Evolutionary conservation across 1,140 invertebrate species (phyloP).

Genomic region (Apolygus lucorum): DNA sequence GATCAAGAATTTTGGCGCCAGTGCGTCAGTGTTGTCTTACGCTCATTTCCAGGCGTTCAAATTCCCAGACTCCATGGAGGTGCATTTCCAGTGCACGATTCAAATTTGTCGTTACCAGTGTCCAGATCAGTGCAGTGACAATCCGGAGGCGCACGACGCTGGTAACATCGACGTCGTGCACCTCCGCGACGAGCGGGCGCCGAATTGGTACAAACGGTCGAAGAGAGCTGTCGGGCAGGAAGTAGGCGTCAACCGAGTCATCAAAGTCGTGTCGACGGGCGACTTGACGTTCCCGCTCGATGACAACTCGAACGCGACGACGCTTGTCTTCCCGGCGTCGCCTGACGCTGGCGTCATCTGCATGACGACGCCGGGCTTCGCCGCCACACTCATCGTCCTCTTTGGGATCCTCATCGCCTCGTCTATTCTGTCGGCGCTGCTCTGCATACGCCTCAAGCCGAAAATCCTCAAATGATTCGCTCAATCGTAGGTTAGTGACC

Average conservation of each 20-base stretch:
- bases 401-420: constrained; percentile 70
- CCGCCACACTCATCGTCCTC: constrained; percentile 70
- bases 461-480: constrained; percentile 37
- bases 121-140: constrained; percentile 77
- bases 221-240: constrained; percentile 64
- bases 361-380: constrained; percentile 85
- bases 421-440: constrained; percentile 70
- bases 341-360: constrained; percentile 62
- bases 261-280: constrained; percentile 86
- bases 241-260: constrained; percentile 79
- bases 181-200: constrained; percentile 56
- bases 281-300: constrained; percentile 87
- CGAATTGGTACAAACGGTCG: constrained; percentile 41
- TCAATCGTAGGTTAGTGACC: no score
- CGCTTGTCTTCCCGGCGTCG: constrained; percentile 70
- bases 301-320: constrained; percentile 50
- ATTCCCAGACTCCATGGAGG: constrained; percentile 94
- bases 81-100: constrained; percentile 94
- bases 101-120: constrained; percentile 90
- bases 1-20: constrained; percentile 90
- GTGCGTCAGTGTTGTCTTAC: constrained; percentile 85
- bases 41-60: constrained; percentile 91
- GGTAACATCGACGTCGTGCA: constrained; percentile 43
- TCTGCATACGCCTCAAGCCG: constrained; percentile 63
- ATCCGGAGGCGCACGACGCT: constrained; percentile 41